These are phyloP conservation scores for Limnephilus rhombicus DNA, from an alignment of 2,888 invertebrate genomes.

Conservation along the genomic window DNA sequence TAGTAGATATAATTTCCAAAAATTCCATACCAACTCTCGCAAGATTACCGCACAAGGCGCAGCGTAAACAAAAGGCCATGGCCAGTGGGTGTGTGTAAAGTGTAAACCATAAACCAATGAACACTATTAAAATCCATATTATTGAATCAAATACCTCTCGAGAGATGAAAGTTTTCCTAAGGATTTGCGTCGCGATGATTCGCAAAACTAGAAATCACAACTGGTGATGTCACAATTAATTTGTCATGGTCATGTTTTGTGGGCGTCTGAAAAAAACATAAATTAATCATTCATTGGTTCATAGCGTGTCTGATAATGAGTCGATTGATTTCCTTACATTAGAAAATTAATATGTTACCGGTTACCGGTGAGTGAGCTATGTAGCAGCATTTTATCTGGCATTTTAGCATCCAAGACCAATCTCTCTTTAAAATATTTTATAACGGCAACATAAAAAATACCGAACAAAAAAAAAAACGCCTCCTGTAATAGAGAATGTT, in stretches of 20 bases:
- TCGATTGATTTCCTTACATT: background rate
- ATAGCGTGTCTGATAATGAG: background rate
- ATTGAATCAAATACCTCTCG: background rate
- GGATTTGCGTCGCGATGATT: background rate
- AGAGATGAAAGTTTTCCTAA: background rate
- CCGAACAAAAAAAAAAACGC: background rate
- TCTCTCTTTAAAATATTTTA: background rate
- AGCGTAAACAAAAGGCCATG: background rate
- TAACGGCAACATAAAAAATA: too few relatives aligned
- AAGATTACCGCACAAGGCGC: background rate
- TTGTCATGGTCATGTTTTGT: background rate
- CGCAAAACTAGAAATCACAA: background rate
- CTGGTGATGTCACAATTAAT: background rate
- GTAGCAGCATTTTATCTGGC: background rate
- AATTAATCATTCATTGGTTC: background rate
- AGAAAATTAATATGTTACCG: background rate
- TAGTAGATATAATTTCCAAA: background rate
- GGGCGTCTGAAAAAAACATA: background rate
- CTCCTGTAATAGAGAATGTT: background rate
- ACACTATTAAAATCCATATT: background rate
- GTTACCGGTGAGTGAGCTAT: background rate
- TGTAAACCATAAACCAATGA: background rate
- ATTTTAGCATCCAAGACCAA: background rate
- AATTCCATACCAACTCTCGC: background rate
- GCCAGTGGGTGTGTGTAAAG: background rate